Evolutionary conservation across 2,797 vertebrate genomes (phyloP).

Genomic region (Hydrolagus colliei): DNA sequence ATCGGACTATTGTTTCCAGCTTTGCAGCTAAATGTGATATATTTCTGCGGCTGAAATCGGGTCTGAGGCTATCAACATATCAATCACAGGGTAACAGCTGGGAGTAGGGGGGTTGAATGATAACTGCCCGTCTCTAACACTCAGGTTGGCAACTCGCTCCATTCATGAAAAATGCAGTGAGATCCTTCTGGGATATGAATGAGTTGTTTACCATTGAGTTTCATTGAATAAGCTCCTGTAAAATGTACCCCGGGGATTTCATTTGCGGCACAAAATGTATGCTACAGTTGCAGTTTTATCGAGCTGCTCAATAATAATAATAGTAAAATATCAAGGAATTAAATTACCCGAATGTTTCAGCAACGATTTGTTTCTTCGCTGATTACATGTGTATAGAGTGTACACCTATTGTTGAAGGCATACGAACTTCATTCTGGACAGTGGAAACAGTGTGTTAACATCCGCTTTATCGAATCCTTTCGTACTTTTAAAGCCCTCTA

Average conservation of each 20-base stretch:
- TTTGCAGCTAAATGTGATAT: slow-evolving; percentile 6
- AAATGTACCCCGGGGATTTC: slow-evolving; percentile 28
- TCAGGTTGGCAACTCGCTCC: background rate
- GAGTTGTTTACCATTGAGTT: slow-evolving; percentile 12
- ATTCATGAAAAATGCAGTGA: slow-evolving; percentile 13
- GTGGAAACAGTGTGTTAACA: no score
- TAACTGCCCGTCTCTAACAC: background rate
- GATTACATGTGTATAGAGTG: background rate
- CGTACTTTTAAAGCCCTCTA: no score
- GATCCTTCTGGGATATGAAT: slow-evolving; percentile 27
- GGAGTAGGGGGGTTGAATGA: background rate
- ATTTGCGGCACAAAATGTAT: background rate
- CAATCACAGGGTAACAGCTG: slow-evolving; percentile 21
- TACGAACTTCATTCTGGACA: background rate
- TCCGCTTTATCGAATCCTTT: no score
- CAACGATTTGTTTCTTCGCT: background rate
- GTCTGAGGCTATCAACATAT: slow-evolving; percentile 23
- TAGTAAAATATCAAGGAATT: background rate
- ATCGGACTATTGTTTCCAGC: slow-evolving; percentile 13
- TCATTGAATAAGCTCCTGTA: background rate
- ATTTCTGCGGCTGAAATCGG: slow-evolving; percentile 2
- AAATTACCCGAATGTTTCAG: background rate
- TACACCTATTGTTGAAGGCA: background rate
- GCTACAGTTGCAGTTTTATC: slow-evolving; percentile 17
- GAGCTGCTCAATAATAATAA: background rate